Conservation (phyloP, 2,888 invertebrate genomes). For the Anthophora plumipes region DNA sequence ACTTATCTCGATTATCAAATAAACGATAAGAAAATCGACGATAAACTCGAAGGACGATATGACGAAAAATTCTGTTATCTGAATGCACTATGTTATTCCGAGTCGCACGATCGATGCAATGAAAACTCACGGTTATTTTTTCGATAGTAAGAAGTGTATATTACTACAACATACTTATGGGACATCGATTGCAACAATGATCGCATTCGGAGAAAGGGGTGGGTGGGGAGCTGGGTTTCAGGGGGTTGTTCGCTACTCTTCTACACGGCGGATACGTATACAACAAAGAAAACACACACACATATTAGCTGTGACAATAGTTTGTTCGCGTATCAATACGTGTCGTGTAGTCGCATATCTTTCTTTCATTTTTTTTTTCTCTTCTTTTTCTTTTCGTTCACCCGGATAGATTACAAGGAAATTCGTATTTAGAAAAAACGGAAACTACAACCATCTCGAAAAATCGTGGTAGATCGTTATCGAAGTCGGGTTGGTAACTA, state of each 20-base stretch:
- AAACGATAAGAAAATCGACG: neutral
- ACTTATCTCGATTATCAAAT: neutral
- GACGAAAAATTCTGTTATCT: neutral
- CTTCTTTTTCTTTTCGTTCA: neutral
- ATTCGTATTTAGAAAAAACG: slow-evolving; percentile 24
- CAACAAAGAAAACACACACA: slow-evolving; percentile 58
- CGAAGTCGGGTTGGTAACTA: slow-evolving; percentile 10
- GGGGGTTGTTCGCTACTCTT: slow-evolving; percentile 33
- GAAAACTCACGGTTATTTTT: slow-evolving; percentile 43
- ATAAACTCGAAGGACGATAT: too few relatives aligned
- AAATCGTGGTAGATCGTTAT: slow-evolving; percentile 27
- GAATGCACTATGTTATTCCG: neutral
- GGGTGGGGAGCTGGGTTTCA: slow-evolving; percentile 1
- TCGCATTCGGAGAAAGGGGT: slow-evolving; percentile 35
- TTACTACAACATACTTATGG: slow-evolving; percentile 57
- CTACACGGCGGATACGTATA: slow-evolving; percentile 54
- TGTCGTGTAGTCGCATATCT: slow-evolving; percentile 44
- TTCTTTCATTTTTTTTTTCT: neutral
- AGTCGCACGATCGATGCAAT: slow-evolving; percentile 25
- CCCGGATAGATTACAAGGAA: slow-evolving; percentile 44
- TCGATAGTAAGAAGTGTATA: slow-evolving; percentile 66
- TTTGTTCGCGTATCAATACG: slow-evolving; percentile 52
- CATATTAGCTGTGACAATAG: slow-evolving; percentile 52
- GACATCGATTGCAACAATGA: slow-evolving; percentile 56
- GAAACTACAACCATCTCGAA: slow-evolving; percentile 26